Evolutionary conservation across 2,888 invertebrate species (phyloP).

Genomic region (Helleia helle): DNA sequence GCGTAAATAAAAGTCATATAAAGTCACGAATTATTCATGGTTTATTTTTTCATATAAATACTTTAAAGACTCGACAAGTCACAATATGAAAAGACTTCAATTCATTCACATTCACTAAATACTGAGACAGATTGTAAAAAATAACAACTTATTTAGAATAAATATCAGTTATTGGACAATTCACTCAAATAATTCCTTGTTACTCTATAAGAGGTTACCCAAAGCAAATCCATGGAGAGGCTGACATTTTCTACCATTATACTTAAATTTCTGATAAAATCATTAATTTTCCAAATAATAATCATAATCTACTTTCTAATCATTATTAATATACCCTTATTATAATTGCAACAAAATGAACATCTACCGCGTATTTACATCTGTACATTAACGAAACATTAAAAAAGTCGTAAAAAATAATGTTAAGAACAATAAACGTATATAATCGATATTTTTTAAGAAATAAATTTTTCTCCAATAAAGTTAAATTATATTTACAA

Average conservation of each 20-base stretch:
- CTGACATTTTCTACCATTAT: constrained; percentile 5
- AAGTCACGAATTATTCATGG: constrained; percentile 58
- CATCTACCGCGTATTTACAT: constrained; percentile 59
- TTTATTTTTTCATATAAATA: constrained; percentile 68
- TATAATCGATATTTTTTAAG: constrained; percentile 51
- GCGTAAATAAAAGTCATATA: constrained; percentile 41
- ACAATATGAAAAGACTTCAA: constrained; percentile 65
- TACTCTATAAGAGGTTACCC: constrained; percentile 36
- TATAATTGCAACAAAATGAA: constrained; percentile 37
- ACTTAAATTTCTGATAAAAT: not conserved
- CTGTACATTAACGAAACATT: constrained; percentile 69
- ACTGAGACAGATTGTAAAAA: constrained; percentile 59
- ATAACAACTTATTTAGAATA: constrained; percentile 67
- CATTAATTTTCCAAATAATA: constrained; percentile 11
- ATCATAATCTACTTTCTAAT: constrained; percentile 21
- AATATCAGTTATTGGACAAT: constrained; percentile 64
- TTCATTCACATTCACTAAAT: constrained; percentile 60
- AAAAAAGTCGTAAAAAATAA: constrained; percentile 58
- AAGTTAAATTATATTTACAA: constrained; percentile 71
- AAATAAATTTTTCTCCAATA: constrained; percentile 41
- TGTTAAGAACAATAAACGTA: constrained; percentile 62
- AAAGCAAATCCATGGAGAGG: constrained; percentile 28
- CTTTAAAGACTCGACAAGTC: constrained; percentile 69
- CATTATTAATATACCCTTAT: constrained; percentile 29
- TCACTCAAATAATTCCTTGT: constrained; percentile 57